Percentiles rank a stretch among this genome's conserved stretches.
phyloP scores from a whole-genome alignment of 37 sponge, comb jelly and placozoan species.

The Ianthella basta region DNA sequence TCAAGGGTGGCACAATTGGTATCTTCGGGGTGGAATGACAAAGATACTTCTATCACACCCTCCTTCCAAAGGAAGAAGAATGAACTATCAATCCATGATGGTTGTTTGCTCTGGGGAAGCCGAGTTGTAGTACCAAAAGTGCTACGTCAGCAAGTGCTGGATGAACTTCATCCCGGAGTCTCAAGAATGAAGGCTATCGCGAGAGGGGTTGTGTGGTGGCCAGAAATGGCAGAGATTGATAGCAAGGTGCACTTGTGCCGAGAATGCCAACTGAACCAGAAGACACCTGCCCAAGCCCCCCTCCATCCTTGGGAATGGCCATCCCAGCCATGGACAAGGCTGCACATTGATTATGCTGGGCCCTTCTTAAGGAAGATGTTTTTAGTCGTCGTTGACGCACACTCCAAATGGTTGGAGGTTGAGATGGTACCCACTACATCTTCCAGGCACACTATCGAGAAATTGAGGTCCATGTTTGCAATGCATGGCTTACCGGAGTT shows the following conservation, averaged over 20 bases:
- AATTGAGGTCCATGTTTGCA: slow-evolving; percentile 25
- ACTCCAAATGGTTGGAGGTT: neutral
- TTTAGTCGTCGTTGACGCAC: neutral
- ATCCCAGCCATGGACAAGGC: slow-evolving; percentile 17
- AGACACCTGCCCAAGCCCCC: slow-evolving; percentile 3
- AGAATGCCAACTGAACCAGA: slow-evolving; percentile 2
- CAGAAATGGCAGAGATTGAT: slow-evolving; percentile 26
- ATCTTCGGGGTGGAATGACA: neutral
- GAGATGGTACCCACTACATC: slow-evolving; percentile 17
- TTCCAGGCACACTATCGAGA: slow-evolving; percentile 3
- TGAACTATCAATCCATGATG: slow-evolving; percentile 28
- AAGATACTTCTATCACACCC: neutral
- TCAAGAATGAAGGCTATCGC: slow-evolving; percentile 36
- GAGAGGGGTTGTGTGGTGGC: slow-evolving; percentile 37
- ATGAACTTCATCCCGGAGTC: slow-evolving; percentile 25
- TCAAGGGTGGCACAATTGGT: neutral
- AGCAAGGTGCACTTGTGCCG: neutral
- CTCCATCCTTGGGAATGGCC: slow-evolving; percentile 41
- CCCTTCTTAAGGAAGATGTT: slow-evolving; percentile 27
- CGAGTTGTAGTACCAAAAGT: slow-evolving; percentile 22
- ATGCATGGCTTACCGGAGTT: slow-evolving; percentile 27
- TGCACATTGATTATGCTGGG: slow-evolving; percentile 38
- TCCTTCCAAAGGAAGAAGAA: neutral
- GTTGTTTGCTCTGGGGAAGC: slow-evolving; percentile 18
- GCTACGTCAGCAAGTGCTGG: slow-evolving; percentile 7